Conservation (phyloP, 1,140 invertebrate species). For the Pseudomyrmex cubaensis region DNA sequence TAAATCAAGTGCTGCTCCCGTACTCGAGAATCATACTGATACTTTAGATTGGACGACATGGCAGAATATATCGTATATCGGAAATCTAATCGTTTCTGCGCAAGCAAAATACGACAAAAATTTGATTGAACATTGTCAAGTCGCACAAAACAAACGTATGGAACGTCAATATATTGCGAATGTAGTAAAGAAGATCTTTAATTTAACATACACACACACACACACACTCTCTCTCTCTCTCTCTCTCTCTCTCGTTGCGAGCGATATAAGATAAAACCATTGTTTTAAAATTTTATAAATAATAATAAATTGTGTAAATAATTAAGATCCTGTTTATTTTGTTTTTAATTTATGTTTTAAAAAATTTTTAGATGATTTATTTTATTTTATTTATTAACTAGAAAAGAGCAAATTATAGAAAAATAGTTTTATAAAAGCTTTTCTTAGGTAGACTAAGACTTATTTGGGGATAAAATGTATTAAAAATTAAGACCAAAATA, state of each 20-base stretch:
- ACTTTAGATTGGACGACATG: constrained; percentile 35
- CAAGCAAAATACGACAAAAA: not conserved
- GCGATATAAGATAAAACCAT: constrained; percentile 10
- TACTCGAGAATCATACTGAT: constrained; percentile 55
- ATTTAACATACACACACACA: not conserved
- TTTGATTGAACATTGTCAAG: constrained; percentile 44
- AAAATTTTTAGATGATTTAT: not conserved
- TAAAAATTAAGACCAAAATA: not conserved
- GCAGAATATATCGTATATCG: constrained; percentile 24
- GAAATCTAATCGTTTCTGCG: constrained; percentile 36
- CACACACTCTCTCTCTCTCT: too few species aligned
- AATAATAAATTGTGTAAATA: too few species aligned
- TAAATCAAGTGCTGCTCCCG: constrained; percentile 67
- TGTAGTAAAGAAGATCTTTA: not conserved
- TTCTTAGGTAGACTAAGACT: too few species aligned
- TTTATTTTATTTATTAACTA: not conserved
- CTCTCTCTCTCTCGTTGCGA: not conserved
- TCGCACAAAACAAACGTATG: not conserved
- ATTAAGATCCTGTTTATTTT: too few species aligned
- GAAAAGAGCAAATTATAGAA: too few species aligned
- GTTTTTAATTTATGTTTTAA: not conserved
- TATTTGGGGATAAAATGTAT: not conserved
- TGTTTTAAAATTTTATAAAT: not conserved
- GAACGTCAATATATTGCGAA: not conserved
- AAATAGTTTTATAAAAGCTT: too few species aligned